Conservation (phyloP, 1,140 invertebrate genomes). For the Bombus terrestris region DNA sequence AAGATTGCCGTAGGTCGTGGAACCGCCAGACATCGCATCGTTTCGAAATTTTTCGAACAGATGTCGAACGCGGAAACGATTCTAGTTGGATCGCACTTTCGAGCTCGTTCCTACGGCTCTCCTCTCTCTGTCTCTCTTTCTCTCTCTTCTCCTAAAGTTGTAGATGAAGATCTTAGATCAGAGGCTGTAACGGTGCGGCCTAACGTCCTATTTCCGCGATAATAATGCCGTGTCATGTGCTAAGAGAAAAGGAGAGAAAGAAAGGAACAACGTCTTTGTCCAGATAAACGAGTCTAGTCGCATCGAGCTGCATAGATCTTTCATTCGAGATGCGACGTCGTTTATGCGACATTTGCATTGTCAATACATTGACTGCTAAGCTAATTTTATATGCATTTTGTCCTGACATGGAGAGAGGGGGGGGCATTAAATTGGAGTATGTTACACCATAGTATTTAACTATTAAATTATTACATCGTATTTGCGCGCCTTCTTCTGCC, state of each 20-base stretch:
- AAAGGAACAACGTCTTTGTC: background rate
- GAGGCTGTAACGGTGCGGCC: slow-evolving; percentile 32
- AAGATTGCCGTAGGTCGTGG: slow-evolving; percentile 37
- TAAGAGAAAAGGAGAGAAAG: background rate
- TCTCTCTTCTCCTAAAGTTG: background rate
- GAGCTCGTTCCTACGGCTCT: background rate
- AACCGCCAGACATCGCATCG: background rate
- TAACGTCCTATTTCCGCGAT: slow-evolving; percentile 49
- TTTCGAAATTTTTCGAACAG: slow-evolving; percentile 32
- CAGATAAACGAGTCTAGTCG: background rate
- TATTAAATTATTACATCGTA: too few relatives aligned
- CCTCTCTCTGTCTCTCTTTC: too few relatives aligned
- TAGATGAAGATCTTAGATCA: slow-evolving; percentile 39
- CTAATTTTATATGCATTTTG: too few relatives aligned
- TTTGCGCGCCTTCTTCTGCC: too few relatives aligned
- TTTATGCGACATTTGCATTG: too few relatives aligned
- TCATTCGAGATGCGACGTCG: too few relatives aligned
- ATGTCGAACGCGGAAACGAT: slow-evolving; percentile 42
- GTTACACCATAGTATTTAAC: too few relatives aligned
- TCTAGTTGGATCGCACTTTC: background rate
- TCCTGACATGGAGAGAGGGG: too few relatives aligned
- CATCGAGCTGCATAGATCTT: background rate
- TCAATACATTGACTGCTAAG: too few relatives aligned
- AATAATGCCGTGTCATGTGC: slow-evolving; percentile 46
- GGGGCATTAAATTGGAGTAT: too few relatives aligned